Percentiles rank a stretch among this genome's conserved stretches.
Evolutionary conservation across 2,113 vertebrate genomes (phyloP).

Genomic region (Cyanoderma ruficeps): DNA sequence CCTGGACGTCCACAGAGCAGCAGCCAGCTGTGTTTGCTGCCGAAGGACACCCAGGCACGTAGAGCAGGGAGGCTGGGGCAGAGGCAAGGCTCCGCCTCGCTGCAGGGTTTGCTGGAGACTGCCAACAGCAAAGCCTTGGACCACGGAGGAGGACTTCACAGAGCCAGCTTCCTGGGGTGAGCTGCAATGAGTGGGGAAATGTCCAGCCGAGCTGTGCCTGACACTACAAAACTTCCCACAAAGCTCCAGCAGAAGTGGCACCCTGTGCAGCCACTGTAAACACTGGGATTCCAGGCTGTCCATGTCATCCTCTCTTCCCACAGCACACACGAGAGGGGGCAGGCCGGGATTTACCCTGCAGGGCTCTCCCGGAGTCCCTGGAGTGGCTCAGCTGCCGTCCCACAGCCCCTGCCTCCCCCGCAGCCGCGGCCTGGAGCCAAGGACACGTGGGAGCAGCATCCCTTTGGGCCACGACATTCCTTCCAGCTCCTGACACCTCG

Average conservation of each 20-base stretch:
- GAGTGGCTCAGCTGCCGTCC: background rate
- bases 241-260: background rate
- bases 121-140: background rate
- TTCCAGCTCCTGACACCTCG: background rate
- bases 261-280: background rate
- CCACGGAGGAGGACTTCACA: background rate
- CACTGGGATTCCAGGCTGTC: background rate
- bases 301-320: background rate
- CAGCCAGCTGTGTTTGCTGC: background rate
- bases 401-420: background rate
- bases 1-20: fast-evolving
- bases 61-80: background rate
- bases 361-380: background rate
- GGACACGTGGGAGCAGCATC: background rate
- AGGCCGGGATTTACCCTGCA: background rate
- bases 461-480: slow-evolving; percentile 5
- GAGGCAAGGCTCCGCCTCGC: background rate
- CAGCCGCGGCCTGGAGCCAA: background rate
- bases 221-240: background rate
- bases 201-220: background rate
- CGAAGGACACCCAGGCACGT: background rate
- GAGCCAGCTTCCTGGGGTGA: background rate
- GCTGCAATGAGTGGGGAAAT: background rate
- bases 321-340: fast-evolving
- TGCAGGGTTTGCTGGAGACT: background rate